phyloP scores from a whole-genome alignment of 2,113 vertebrate genomes.

The Capra hircus region DNA sequence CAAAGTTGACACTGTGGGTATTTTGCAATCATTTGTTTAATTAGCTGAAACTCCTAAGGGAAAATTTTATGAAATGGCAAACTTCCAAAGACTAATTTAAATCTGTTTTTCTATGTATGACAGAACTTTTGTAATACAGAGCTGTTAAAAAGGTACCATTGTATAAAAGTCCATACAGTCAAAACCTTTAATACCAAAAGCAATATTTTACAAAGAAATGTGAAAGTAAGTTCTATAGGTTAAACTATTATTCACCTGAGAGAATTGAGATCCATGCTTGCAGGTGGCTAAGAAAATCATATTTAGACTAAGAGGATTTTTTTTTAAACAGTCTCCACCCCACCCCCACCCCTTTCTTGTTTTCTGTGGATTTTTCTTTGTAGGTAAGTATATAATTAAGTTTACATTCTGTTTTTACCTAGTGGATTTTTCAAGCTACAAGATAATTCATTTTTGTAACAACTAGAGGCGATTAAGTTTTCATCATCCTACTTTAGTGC shows the following conservation, averaged over 20 bases:
- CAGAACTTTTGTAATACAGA: conserved; percentile 59
- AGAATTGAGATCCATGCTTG: conserved; percentile 48
- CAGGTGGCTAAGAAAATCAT: conserved; percentile 32
- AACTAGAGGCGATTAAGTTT: conserved; percentile 38
- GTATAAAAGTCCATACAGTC: conserved; percentile 5
- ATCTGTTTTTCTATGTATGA: conserved; percentile 58
- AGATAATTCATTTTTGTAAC: conserved; percentile 6
- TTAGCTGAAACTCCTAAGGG: conserved; percentile 78
- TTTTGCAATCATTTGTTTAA: conserved; percentile 83
- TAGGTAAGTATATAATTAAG: conserved; percentile 7
- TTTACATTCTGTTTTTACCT: conserved; percentile 61
- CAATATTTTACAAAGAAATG: conserved; percentile 37
- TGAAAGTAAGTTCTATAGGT: conserved; percentile 57
- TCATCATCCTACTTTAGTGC: background rate
- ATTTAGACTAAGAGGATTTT: background rate
- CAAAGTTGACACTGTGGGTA: conserved; percentile 63
- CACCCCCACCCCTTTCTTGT: background rate
- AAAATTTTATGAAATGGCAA: conserved; percentile 76
- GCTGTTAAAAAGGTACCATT: conserved; percentile 41
- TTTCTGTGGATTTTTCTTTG: conserved; percentile 35
- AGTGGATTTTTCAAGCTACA: conserved; percentile 48
- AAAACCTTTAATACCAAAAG: conserved; percentile 28
- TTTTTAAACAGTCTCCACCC: background rate
- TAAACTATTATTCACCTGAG: conserved; percentile 58
- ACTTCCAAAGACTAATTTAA: conserved; percentile 72